Evolutionary conservation across 1,140 invertebrate species (phyloP).

Genomic region (Drosophila equinoxialis): DNA sequence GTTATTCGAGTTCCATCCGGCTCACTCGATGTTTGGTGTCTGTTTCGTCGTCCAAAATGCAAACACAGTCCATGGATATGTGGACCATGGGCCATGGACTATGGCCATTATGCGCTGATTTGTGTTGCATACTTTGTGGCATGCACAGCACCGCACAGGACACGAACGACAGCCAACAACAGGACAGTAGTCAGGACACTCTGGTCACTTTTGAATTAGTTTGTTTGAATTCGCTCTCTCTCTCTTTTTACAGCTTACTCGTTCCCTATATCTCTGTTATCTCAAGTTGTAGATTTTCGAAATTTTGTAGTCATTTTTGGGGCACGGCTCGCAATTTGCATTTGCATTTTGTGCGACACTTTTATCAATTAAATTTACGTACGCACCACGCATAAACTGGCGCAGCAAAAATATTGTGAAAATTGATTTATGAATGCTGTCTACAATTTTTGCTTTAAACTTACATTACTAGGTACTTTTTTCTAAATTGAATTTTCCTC

Average conservation of each 20-base stretch:
- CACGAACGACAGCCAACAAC: conserved; percentile 29
- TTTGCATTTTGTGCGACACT: conserved; percentile 57
- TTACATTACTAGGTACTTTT: background rate
- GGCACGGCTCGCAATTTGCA: conserved; percentile 28
- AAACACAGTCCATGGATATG: conserved; percentile 66
- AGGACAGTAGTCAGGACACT: conserved; percentile 33
- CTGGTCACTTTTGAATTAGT: conserved; percentile 72
- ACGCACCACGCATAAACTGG: conserved; percentile 61
- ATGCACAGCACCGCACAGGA: conserved; percentile 41
- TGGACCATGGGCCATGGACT: conserved; percentile 26
- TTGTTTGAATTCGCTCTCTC: conserved; percentile 68
- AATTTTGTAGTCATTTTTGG: conserved; percentile 74
- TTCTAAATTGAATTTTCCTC: conserved; percentile 38
- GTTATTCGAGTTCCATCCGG: conserved; percentile 42
- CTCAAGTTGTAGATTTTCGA: conserved; percentile 78
- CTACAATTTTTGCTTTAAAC: conserved; percentile 43
- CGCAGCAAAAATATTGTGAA: conserved; percentile 40
- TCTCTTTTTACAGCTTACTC: background rate
- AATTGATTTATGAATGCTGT: conserved; percentile 46
- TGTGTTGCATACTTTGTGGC: conserved; percentile 74
- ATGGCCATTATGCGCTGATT: conserved; percentile 75
- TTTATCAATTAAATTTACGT: conserved; percentile 81
- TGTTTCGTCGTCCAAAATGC: conserved; percentile 47
- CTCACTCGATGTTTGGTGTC: conserved; percentile 12
- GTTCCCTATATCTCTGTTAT: conserved; percentile 39